Percentiles rank a stretch among this genome's conserved stretches.
phyloP scores from a whole-genome alignment of 1,140 invertebrate genomes.

The Eriocheir sinensis region DNA sequence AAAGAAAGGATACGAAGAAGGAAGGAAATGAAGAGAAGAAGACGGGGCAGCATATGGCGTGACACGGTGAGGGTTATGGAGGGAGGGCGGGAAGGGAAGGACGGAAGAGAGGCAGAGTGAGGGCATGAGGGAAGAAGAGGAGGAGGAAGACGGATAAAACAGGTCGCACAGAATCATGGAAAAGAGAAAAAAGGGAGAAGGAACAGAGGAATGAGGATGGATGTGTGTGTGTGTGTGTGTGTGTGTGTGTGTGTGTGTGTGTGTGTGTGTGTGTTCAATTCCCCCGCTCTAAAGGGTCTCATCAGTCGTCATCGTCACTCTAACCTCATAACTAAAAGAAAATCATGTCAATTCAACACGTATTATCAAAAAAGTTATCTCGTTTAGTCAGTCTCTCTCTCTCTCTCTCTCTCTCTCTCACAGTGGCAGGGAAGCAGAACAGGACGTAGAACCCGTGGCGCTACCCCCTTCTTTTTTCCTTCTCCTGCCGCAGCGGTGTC shows the following conservation, averaged over 20 bases:
- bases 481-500: neutral
- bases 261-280: neutral
- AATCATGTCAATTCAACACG: too few species aligned
- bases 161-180: too few species aligned
- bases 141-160: too few species aligned
- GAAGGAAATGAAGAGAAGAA: neutral
- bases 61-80: neutral
- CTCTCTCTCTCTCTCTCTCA: constrained; percentile 18
- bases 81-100: neutral
- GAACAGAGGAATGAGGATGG: neutral
- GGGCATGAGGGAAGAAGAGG: neutral
- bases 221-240: constrained; percentile 2
- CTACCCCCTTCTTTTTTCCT: constrained; percentile 28
- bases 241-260: neutral
- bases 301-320: too few species aligned
- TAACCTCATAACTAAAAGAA: too few species aligned
- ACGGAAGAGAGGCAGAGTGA: constrained; percentile 16
- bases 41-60: too few species aligned
- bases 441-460: too few species aligned
- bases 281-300: too few species aligned
- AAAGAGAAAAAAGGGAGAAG: neutral
- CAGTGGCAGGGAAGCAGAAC: too few species aligned
- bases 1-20: too few species aligned
- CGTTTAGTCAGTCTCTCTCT: neutral
- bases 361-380: too few species aligned